phyloP scores from a whole-genome alignment of 2,113 vertebrate species.

The Aplodontia rufa region DNA sequence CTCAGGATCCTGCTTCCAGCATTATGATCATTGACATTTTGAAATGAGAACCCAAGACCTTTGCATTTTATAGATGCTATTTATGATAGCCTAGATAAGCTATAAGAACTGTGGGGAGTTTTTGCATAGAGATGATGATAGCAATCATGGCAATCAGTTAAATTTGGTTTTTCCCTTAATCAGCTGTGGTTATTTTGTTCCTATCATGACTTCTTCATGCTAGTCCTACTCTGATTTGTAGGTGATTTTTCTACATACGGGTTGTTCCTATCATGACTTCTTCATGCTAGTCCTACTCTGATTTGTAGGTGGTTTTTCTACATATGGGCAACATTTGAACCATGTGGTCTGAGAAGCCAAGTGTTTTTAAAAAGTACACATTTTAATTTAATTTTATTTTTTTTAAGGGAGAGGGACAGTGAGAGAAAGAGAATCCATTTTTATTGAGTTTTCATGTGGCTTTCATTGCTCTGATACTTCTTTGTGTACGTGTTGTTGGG shows the following conservation, averaged over 20 bases:
- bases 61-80: neutral
- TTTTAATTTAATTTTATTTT: too few relatives aligned
- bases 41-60: neutral
- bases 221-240: neutral
- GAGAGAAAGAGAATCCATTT: too few relatives aligned
- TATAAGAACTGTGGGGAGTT: neutral
- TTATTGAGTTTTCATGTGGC: too few relatives aligned
- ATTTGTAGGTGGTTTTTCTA: neutral
- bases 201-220: neutral
- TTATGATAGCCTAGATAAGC: neutral
- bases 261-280: neutral
- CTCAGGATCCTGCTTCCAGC: neutral
- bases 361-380: neutral
- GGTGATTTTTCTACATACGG: neutral
- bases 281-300: neutral
- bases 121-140: neutral
- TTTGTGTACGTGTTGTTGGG: too few relatives aligned
- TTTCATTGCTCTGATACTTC: too few relatives aligned
- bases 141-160: neutral
- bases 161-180: neutral
- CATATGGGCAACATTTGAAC: neutral
- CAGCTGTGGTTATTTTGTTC: neutral
- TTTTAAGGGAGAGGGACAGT: too few relatives aligned
- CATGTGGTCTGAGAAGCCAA: neutral
- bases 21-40: neutral